These are phyloP conservation scores for Macrosoma leucophasiata DNA, from an alignment of 2,888 invertebrate species.

Conservation along the genomic window DNA sequence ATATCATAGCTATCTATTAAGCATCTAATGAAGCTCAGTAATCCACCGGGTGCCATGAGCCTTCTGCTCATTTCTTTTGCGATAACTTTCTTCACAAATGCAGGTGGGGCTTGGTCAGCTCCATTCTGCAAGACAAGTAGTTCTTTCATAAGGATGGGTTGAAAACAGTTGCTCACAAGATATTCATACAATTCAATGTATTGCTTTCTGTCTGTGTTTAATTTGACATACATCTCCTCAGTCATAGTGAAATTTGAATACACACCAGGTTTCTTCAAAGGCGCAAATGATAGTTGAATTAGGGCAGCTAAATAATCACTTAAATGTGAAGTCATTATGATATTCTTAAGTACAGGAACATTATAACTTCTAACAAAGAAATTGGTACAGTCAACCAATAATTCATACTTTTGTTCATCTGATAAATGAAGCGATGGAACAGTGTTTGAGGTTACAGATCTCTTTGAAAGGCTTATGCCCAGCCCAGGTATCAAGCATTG, in stretches of 20 bases:
- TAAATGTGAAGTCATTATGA: constrained; percentile 74
- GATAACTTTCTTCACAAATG: constrained; percentile 78
- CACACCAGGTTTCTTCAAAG: constrained; percentile 75
- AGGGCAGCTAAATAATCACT: constrained; percentile 79
- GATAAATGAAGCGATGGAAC: constrained; percentile 46
- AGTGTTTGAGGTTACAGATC: constrained; percentile 48
- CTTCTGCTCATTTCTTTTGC: constrained; percentile 76
- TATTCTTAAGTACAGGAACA: constrained; percentile 68
- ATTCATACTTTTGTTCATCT: constrained; percentile 69
- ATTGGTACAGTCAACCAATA: constrained; percentile 64
- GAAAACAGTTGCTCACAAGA: constrained; percentile 74
- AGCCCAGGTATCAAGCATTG: constrained; percentile 80
- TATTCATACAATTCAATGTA: constrained; percentile 68
- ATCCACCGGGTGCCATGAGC: constrained; percentile 77
- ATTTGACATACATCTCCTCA: constrained; percentile 64
- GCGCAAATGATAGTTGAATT: constrained; percentile 81
- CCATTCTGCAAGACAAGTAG: constrained; percentile 79
- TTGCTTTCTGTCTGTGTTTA: constrained; percentile 65
- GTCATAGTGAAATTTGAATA: constrained; percentile 72
- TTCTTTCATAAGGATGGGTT: constrained; percentile 79
- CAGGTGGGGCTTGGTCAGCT: constrained; percentile 66
- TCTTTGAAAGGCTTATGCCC: constrained; percentile 68
- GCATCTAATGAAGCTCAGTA: constrained; percentile 78
- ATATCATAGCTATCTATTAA: constrained; percentile 75
- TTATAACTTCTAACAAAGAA: constrained; percentile 65